Evolutionary conservation across 2,113 vertebrate species (phyloP).

Genomic region (Ibidorhyncha struthersii): DNA sequence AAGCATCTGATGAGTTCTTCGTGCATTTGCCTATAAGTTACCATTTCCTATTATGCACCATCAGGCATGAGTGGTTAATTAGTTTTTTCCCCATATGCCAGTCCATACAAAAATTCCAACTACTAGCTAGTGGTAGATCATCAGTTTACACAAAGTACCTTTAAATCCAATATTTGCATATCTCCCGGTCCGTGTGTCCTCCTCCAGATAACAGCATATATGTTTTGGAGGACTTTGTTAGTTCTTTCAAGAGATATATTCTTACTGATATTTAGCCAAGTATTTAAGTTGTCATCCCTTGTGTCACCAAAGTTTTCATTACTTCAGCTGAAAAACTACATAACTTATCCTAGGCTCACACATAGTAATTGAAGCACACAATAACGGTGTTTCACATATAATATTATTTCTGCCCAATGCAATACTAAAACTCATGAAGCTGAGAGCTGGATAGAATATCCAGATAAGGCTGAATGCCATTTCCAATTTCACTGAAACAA

Average conservation of each 20-base stretch:
- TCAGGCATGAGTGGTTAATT: not conserved
- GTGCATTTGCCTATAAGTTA: not conserved
- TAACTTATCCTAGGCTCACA: not conserved
- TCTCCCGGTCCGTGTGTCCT: not conserved
- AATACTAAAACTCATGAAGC: not conserved
- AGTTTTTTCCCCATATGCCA: conserved; percentile 25
- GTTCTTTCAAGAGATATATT: not conserved
- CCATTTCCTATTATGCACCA: not conserved
- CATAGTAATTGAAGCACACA: not conserved
- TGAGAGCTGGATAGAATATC: not conserved
- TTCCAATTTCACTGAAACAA: not conserved
- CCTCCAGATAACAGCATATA: not conserved
- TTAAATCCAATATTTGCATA: conserved; percentile 29
- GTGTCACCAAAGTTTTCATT: not conserved
- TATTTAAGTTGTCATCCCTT: not conserved
- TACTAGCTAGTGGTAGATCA: not conserved
- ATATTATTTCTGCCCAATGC: not conserved
- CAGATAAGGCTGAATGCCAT: not conserved
- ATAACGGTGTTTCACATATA: not conserved
- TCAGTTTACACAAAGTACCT: conserved; percentile 12
- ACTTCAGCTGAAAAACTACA: not conserved
- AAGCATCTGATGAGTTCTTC: not conserved
- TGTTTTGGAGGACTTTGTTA: not conserved
- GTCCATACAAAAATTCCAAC: not conserved
- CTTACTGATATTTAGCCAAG: not conserved